Conservation (phyloP, 2,888 invertebrate species). For the Rotaria macrura region DNA sequence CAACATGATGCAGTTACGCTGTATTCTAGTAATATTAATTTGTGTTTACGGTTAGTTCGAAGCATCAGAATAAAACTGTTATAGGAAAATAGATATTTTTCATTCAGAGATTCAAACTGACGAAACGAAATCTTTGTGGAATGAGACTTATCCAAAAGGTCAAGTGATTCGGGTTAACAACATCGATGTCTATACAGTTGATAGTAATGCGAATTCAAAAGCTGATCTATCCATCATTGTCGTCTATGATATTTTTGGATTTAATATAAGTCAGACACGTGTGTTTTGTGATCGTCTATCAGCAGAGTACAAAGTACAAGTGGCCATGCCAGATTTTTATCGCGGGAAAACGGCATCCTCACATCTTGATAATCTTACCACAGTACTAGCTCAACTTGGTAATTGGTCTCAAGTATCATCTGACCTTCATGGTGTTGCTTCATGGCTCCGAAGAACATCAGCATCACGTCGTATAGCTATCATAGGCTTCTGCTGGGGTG, state of each 20-base stretch:
- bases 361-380: background rate
- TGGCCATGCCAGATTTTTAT: slow-evolving; percentile 31
- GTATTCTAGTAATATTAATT: no score
- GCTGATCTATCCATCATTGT: slow-evolving; percentile 1
- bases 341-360: slow-evolving; percentile 11
- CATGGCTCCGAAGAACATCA: background rate
- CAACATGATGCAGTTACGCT: no score
- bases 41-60: no score
- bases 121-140: no score
- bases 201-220: background rate
- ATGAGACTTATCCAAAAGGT: background rate
- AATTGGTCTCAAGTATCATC: background rate
- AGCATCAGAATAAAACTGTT: no score
- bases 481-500: slow-evolving; percentile 34
- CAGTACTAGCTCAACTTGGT: background rate
- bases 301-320: slow-evolving; percentile 17
- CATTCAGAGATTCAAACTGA: no score
- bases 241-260: slow-evolving; percentile 32
- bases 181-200: background rate
- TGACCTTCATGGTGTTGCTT: background rate
- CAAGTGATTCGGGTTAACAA: background rate
- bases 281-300: slow-evolving; percentile 29
- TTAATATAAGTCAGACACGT: slow-evolving; percentile 28
- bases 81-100: no score
- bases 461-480: background rate